Conservation (phyloP, 2,888 invertebrate genomes). For the Dynastes grantii region DNA sequence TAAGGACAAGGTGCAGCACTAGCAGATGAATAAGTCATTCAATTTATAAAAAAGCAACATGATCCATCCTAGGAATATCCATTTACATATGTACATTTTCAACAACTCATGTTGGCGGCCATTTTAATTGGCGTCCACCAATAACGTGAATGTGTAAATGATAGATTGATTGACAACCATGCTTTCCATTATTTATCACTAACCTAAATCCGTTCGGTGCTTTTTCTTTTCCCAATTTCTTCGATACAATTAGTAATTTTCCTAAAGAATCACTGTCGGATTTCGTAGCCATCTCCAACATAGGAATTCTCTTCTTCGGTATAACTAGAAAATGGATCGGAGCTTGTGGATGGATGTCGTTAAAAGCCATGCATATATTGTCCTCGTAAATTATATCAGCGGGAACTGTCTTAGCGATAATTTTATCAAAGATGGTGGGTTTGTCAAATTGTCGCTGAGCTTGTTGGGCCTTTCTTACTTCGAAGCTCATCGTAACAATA, state of each 20-base stretch:
- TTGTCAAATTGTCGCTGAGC: slow-evolving; percentile 12
- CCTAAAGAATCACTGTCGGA: slow-evolving; percentile 71
- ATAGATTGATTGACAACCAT: slow-evolving; percentile 87
- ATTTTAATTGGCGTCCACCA: slow-evolving; percentile 82
- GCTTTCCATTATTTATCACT: slow-evolving; percentile 84
- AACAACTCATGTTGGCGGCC: slow-evolving; percentile 63
- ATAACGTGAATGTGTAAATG: slow-evolving; percentile 88
- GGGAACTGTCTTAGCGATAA: slow-evolving; percentile 83
- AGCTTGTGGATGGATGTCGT: slow-evolving; percentile 86
- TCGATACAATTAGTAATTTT: slow-evolving; percentile 80
- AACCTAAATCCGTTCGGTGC: slow-evolving; percentile 81
- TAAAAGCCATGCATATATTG: slow-evolving; percentile 85
- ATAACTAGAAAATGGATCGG: slow-evolving; percentile 90
- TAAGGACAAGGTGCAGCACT: too few relatives aligned
- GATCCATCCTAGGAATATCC: too few relatives aligned
- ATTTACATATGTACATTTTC: slow-evolving; percentile 54
- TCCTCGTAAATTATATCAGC: slow-evolving; percentile 89
- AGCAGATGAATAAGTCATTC: too few relatives aligned
- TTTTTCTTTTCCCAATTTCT: slow-evolving; percentile 76
- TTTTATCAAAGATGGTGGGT: slow-evolving; percentile 75
- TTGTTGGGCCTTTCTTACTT: slow-evolving; percentile 65
- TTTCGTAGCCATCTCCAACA: slow-evolving; percentile 76
- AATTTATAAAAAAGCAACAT: too few relatives aligned
- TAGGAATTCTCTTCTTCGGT: slow-evolving; percentile 81
- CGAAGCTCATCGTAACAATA: slow-evolving; percentile 62